These are phyloP conservation scores for Lithophane semibrunnea DNA, from an alignment of 2,888 invertebrate genomes.

Conservation along the genomic window DNA sequence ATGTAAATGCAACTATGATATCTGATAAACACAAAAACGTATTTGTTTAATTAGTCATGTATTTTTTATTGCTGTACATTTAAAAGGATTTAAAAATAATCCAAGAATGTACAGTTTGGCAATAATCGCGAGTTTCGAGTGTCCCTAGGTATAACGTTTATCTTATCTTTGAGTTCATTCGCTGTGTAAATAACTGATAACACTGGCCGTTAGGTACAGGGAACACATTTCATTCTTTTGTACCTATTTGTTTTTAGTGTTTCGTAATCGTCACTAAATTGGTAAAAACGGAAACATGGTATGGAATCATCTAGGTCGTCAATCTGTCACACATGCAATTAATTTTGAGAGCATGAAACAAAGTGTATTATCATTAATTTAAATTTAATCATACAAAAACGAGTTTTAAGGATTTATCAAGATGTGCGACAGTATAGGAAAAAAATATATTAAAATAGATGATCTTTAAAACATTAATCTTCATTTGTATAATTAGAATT, in stretches of 20 bases:
- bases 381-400: background rate
- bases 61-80: constrained; percentile 1
- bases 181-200: constrained; percentile 87
- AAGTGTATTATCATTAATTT: background rate
- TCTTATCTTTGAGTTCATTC: constrained; percentile 84
- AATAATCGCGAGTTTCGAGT: constrained; percentile 56
- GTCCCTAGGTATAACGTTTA: constrained; percentile 74
- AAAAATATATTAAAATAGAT: background rate
- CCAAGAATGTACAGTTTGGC: constrained; percentile 45
- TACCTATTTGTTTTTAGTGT: constrained; percentile 20
- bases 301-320: too few relatives aligned
- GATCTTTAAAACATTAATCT: background rate
- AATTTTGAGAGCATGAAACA: background rate
- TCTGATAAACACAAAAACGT: background rate
- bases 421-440: background rate
- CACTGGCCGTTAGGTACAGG: constrained; percentile 66
- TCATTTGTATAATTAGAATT: background rate
- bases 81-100: constrained; percentile 24
- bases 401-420: background rate
- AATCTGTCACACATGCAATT: too few relatives aligned
- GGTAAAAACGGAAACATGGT: background rate
- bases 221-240: constrained; percentile 27
- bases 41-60: background rate
- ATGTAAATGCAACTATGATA: background rate
- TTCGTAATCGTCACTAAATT: background rate